Percentiles rank a stretch among this genome's conserved stretches.
Evolutionary conservation across 2,888 invertebrate genomes (phyloP).

Genomic region (Noctua pronuba): DNA sequence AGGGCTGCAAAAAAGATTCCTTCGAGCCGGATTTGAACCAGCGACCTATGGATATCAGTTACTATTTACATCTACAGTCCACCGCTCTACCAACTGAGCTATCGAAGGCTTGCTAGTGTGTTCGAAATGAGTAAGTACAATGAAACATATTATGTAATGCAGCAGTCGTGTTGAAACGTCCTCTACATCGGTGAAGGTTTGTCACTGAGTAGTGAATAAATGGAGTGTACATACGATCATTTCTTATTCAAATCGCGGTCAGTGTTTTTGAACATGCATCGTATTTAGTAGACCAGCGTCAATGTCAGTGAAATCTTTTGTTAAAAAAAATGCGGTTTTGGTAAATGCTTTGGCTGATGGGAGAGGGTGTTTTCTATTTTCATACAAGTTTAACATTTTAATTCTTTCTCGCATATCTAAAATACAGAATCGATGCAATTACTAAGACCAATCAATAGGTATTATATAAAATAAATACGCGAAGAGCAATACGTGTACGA

Average conservation of each 20-base stretch:
- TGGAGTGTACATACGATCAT: constrained; percentile 7
- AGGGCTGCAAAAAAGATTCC: constrained; percentile 75
- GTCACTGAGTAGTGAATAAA: constrained; percentile 22
- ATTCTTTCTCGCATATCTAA: too few species aligned
- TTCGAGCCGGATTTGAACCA: constrained; percentile 92
- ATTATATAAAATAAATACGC: background rate
- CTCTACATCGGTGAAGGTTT: constrained; percentile 17
- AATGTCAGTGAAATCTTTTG: background rate
- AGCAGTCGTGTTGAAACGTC: constrained; percentile 28
- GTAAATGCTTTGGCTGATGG: background rate
- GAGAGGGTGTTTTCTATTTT: background rate
- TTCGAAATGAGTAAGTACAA: constrained; percentile 20
- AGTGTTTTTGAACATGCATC: background rate
- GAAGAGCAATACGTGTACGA: background rate
- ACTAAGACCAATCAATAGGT: background rate
- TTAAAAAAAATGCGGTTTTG: too few species aligned
- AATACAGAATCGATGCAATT: background rate
- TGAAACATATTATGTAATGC: constrained; percentile 41
- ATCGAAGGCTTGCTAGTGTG: constrained; percentile 81
- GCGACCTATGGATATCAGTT: constrained; percentile 90
- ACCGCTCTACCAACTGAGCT: constrained; percentile 91
- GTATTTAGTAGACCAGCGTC: background rate
- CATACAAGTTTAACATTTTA: background rate
- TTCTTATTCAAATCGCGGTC: background rate
- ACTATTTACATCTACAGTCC: constrained; percentile 82